Percentiles rank a stretch among this genome's conserved stretches.
Conservation (phyloP, 2,113 vertebrate species). For the Jaculus jaculus region DNA sequence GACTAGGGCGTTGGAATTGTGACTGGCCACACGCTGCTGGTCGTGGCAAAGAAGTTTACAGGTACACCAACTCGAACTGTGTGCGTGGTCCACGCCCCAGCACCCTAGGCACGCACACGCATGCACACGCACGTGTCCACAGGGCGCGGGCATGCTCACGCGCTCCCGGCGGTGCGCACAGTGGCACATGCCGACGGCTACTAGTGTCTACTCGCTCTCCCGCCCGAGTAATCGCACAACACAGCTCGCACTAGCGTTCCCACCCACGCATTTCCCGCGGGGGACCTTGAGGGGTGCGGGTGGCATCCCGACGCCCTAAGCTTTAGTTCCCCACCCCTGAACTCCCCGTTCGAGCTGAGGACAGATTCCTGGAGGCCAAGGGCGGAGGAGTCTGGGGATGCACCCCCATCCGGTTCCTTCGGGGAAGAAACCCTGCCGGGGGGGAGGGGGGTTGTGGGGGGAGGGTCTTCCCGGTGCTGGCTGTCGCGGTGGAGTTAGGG, state of each 20-base stretch:
- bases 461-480: background rate
- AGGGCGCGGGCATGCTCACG: conserved; percentile 54
- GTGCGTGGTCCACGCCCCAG: background rate
- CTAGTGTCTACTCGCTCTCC: conserved; percentile 67
- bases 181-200: conserved; percentile 62
- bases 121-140: conserved; percentile 69
- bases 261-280: conserved; percentile 53
- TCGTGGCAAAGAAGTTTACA: background rate
- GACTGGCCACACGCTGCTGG: background rate
- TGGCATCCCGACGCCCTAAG: conserved; percentile 7
- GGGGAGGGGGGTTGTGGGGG: too few species aligned
- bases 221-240: conserved; percentile 54
- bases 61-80: background rate
- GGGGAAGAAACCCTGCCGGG: background rate
- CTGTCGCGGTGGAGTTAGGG: background rate
- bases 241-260: conserved; percentile 59
- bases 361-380: background rate
- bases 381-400: too few species aligned
- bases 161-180: conserved; percentile 54
- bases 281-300: background rate
- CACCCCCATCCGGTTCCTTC: background rate
- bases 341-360: background rate
- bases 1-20: background rate
- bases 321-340: conserved; percentile 11
- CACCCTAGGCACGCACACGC: conserved; percentile 43